Evolutionary conservation across 1,140 invertebrate genomes (phyloP).

Genomic region (Alviniconcha marisindica): DNA sequence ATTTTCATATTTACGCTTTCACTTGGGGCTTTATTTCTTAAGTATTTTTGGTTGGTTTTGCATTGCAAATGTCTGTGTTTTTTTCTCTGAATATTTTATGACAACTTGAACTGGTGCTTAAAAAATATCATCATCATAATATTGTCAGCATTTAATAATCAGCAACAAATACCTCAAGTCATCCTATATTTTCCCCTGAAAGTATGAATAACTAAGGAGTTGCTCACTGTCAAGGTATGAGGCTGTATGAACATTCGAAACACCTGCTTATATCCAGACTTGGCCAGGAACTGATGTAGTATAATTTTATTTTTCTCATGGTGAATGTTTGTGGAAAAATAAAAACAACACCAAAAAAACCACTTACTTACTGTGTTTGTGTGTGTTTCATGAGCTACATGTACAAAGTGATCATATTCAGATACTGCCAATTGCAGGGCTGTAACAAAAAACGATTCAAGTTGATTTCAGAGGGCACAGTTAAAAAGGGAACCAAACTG

Average conservation of each 20-base stretch:
- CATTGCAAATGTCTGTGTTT: background rate
- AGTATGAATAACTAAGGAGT: background rate
- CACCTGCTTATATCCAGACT: constrained; percentile 31
- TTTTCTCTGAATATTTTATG: background rate
- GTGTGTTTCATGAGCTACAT: too few relatives aligned
- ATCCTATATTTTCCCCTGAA: background rate
- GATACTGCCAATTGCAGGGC: too few relatives aligned
- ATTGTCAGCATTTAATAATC: background rate
- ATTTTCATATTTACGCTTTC: background rate
- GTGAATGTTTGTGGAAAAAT: constrained; percentile 30
- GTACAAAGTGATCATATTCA: too few relatives aligned
- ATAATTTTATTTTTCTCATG: constrained; percentile 29
- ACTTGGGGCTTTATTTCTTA: background rate
- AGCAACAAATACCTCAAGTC: constrained; percentile 13
- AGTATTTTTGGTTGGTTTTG: background rate
- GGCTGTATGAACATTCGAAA: constrained; percentile 43
- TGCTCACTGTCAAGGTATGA: constrained; percentile 9
- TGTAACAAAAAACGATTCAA: too few relatives aligned
- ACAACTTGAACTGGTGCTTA: constrained; percentile 18
- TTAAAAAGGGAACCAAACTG: too few relatives aligned
- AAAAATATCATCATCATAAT: background rate
- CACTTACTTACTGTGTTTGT: too few relatives aligned
- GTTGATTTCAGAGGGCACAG: too few relatives aligned
- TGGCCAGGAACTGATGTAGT: constrained; percentile 36
- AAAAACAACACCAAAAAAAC: background rate